Percentiles rank a stretch among this genome's conserved stretches.
These are phyloP conservation scores for Spisula subtruncata DNA, from an alignment of 2,888 invertebrate species.

Conservation along the genomic window DNA sequence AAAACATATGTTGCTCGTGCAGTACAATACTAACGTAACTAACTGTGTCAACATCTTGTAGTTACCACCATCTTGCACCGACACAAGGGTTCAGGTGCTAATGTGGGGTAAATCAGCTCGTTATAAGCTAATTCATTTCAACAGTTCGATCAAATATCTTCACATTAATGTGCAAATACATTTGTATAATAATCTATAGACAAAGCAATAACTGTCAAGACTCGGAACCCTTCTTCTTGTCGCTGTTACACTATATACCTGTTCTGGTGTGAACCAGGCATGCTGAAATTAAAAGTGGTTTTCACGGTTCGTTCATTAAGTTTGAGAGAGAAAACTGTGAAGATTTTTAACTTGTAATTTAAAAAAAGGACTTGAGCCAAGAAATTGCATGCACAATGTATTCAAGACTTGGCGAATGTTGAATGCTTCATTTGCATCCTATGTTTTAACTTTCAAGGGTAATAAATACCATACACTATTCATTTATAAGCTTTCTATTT, in stretches of 20 bases:
- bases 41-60: neutral
- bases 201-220: neutral
- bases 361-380: too few species aligned
- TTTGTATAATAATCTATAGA: neutral
- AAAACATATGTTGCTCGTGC: neutral
- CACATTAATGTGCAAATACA: neutral
- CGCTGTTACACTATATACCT: neutral
- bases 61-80: neutral
- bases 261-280: neutral
- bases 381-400: too few species aligned
- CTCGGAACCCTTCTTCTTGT: neutral
- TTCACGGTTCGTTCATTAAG: too few species aligned
- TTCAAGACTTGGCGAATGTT: too few species aligned
- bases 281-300: neutral
- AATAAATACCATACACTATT: too few species aligned
- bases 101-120: neutral
- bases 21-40: neutral
- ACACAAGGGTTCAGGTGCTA: neutral
- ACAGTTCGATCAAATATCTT: neutral
- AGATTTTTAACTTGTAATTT: too few species aligned
- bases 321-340: too few species aligned
- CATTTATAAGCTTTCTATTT: too few species aligned
- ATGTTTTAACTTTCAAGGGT: too few species aligned
- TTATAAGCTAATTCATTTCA: conserved; percentile 1
- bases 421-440: too few species aligned